A percentile compares a stretch with the other conserved stretches of the same genome.
phyloP scores from a whole-genome alignment of 2,797 vertebrate species.

The Avahi laniger region DNA sequence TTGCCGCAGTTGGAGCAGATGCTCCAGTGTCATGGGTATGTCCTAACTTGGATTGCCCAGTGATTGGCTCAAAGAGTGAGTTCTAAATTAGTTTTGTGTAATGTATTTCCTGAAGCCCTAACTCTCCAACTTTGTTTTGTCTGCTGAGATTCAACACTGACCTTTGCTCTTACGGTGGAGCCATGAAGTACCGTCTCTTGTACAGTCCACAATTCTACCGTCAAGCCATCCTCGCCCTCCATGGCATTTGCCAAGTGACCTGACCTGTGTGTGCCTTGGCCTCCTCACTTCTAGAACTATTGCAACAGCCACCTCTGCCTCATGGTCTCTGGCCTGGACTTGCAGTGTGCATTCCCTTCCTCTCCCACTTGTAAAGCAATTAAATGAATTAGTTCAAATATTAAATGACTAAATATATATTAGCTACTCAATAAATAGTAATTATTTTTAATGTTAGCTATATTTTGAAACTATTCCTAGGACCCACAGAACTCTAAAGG shows the following conservation, averaged over 20 bases:
- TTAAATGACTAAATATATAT: background rate
- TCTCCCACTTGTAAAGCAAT: background rate
- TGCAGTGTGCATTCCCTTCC: background rate
- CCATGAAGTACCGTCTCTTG: background rate
- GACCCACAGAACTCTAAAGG: background rate
- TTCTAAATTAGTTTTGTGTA: background rate
- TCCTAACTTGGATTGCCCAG: background rate
- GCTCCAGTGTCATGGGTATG: background rate
- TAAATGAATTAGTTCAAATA: constrained; percentile 19
- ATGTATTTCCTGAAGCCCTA: background rate
- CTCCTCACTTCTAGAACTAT: background rate
- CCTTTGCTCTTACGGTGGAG: background rate
- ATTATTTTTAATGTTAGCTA: constrained; percentile 22
- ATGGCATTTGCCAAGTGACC: background rate
- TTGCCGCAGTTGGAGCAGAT: background rate
- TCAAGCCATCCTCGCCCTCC: background rate
- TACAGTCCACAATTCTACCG: background rate
- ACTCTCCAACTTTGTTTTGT: background rate
- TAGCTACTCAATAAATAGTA: background rate
- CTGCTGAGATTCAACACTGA: background rate
- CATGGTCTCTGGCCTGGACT: background rate
- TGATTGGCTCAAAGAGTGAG: background rate
- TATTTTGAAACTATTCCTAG: constrained; percentile 11
- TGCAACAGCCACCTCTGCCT: background rate
- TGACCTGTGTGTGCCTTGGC: background rate